phyloP scores from a whole-genome alignment of 2,113 vertebrate genomes.

The Eptatretus burgeri region DNA sequence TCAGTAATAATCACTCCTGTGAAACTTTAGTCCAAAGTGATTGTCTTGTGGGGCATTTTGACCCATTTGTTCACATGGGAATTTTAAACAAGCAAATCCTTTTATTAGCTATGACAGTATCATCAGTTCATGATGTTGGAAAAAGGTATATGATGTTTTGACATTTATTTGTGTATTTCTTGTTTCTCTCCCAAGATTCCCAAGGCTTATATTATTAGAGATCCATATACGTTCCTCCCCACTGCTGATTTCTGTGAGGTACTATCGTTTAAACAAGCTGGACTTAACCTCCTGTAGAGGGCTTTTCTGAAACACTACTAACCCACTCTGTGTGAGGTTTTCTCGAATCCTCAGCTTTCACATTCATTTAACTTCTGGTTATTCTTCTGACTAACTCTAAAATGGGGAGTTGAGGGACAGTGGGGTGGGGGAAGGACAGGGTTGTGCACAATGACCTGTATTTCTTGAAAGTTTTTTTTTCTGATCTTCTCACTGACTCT shows the following conservation, averaged over 20 bases:
- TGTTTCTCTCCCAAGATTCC: conserved; percentile 21
- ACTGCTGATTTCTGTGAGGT: conserved; percentile 29
- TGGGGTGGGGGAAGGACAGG: conserved; percentile 64
- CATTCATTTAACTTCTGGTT: no score
- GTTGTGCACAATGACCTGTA: conserved; percentile 20
- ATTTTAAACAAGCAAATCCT: no score
- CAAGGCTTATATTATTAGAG: conserved; percentile 37
- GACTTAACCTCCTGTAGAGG: no score
- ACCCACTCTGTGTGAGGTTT: no score
- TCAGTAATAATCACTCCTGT: no score
- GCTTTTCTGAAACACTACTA: no score
- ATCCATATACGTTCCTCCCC: conserved; percentile 28
- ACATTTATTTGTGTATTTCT: conserved; percentile 11
- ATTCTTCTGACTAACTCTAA: conserved; percentile 10
- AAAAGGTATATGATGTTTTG: conserved; percentile 8
- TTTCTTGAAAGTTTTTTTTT: conserved; percentile 20
- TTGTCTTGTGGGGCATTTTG: no score
- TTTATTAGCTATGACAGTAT: no score
- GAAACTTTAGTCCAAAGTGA: no score
- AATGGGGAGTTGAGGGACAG: conserved; percentile 27
- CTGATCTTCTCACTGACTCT: conserved; percentile 65
- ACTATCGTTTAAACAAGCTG: conserved; percentile 13
- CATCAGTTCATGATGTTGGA: no score
- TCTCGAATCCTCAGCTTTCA: no score
- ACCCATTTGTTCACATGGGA: no score